phyloP scores from a whole-genome alignment of 2,888 invertebrate species.

The Pseudococcus jackbeardsleyi region DNA sequence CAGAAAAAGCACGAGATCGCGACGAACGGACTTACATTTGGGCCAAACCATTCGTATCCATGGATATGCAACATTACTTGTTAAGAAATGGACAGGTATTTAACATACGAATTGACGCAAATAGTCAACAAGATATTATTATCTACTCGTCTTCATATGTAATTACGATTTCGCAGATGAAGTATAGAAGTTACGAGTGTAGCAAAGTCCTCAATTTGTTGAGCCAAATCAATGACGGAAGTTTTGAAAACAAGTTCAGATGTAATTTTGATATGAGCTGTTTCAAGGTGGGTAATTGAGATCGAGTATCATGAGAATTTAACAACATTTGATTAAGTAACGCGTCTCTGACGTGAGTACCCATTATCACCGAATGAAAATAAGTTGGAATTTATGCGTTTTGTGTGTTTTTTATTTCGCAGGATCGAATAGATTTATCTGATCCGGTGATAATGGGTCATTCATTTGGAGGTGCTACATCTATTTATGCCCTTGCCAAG shows the following conservation, averaged over 20 bases:
- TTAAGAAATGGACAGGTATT: constrained; percentile 70
- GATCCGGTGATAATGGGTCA: constrained; percentile 75
- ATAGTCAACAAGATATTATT: too few relatives aligned
- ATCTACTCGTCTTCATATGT: neutral
- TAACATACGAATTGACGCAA: too few relatives aligned
- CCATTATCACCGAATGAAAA: neutral
- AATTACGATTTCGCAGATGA: constrained; percentile 70
- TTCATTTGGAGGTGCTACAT: constrained; percentile 78
- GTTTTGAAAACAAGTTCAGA: constrained; percentile 67
- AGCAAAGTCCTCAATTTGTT: constrained; percentile 72
- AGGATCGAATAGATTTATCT: constrained; percentile 72
- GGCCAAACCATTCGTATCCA: constrained; percentile 68
- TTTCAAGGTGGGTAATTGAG: constrained; percentile 69
- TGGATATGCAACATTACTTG: constrained; percentile 69
- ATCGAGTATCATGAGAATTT: too few relatives aligned
- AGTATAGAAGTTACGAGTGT: constrained; percentile 73
- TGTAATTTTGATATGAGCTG: constrained; percentile 69
- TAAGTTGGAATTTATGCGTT: neutral
- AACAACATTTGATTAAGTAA: neutral
- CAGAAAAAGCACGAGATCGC: constrained; percentile 69
- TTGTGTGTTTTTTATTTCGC: constrained; percentile 18
- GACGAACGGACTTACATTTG: constrained; percentile 69
- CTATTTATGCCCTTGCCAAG: constrained; percentile 73
- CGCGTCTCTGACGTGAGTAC: neutral
- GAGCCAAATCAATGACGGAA: constrained; percentile 72